phyloP scores from a whole-genome alignment of 23 tunicate genomes.

The Halocynthia aurantium region DNA sequence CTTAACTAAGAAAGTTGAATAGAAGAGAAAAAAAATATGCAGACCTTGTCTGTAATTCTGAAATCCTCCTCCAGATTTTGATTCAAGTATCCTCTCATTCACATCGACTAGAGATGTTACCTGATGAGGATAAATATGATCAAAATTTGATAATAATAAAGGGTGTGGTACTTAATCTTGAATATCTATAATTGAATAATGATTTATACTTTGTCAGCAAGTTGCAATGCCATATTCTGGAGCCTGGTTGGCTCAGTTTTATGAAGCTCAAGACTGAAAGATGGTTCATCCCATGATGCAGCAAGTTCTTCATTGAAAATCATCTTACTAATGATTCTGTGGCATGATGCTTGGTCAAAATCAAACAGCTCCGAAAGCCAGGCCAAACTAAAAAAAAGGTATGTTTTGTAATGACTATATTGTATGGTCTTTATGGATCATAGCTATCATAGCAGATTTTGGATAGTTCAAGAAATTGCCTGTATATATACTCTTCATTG shows the following conservation, averaged over 20 bases:
- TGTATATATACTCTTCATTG: too few relatives aligned
- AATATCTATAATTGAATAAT: background rate
- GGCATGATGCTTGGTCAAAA: conserved; percentile 70
- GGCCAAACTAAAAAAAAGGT: conserved; percentile 8
- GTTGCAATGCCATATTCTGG: conserved; percentile 91
- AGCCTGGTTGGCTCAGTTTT: conserved; percentile 91
- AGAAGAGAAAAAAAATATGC: too few relatives aligned
- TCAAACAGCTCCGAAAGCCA: conserved; percentile 28
- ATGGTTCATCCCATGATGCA: conserved; percentile 99
- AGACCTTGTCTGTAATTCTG: conserved; percentile 71
- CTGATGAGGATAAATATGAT: background rate
- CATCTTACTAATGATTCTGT: conserved; percentile 71
- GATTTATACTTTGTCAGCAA: conserved; percentile 59
- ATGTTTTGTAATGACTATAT: too few relatives aligned
- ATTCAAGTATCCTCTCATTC: conserved; percentile 87
- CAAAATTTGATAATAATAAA: background rate
- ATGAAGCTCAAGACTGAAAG: conserved; percentile 82
- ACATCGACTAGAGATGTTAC: conserved; percentile 63
- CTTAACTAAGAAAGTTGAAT: too few relatives aligned
- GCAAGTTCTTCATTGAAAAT: conserved; percentile 93
- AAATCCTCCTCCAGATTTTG: conserved; percentile 68
- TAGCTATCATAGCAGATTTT: too few relatives aligned
- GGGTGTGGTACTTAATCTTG: background rate
- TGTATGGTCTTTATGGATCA: too few relatives aligned
- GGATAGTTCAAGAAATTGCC: too few relatives aligned